Percentiles rank a stretch among this genome's conserved stretches.
phyloP scores from a whole-genome alignment of 1,140 invertebrate species.

The Lasioglossum albipes region DNA sequence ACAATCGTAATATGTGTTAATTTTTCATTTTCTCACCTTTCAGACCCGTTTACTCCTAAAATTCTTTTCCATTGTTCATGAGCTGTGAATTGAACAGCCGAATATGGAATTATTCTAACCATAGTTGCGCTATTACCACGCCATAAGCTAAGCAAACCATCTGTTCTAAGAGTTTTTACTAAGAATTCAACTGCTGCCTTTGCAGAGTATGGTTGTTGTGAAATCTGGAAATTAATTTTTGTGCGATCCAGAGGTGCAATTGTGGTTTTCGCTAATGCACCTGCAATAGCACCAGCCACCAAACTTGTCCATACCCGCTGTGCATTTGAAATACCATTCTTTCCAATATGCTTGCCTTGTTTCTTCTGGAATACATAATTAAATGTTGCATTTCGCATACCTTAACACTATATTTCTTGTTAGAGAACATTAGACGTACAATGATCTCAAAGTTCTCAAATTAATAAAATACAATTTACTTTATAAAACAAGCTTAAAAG shows the following conservation, averaged over 20 bases:
- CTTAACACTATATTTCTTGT: not conserved
- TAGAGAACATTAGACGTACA: slow-evolving; percentile 25
- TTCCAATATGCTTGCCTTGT: slow-evolving; percentile 28
- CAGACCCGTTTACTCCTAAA: slow-evolving; percentile 85
- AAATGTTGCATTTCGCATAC: slow-evolving; percentile 29
- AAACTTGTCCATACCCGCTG: slow-evolving; percentile 86
- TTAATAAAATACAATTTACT: slow-evolving; percentile 20
- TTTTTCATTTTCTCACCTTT: slow-evolving; percentile 81
- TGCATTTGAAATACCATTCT: slow-evolving; percentile 74
- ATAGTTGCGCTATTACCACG: slow-evolving; percentile 98
- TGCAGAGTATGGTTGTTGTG: slow-evolving; percentile 90
- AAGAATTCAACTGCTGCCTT: slow-evolving; percentile 90
- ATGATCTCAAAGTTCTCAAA: slow-evolving; percentile 18
- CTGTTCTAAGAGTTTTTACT: slow-evolving; percentile 84
- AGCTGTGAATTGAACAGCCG: slow-evolving; percentile 97
- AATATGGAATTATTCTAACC: slow-evolving; percentile 97
- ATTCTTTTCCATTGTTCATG: slow-evolving; percentile 97
- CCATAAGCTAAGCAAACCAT: slow-evolving; percentile 93
- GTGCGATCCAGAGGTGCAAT: slow-evolving; percentile 98
- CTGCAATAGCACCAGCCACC: slow-evolving; percentile 92
- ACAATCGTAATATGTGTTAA: not conserved
- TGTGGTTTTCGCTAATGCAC: slow-evolving; percentile 95
- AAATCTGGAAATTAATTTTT: slow-evolving; percentile 98
- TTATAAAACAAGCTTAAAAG: not conserved
- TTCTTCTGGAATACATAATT: slow-evolving; percentile 43